Conservation (phyloP, 1,140 invertebrate species). For the Drosophila watanabei region DNA sequence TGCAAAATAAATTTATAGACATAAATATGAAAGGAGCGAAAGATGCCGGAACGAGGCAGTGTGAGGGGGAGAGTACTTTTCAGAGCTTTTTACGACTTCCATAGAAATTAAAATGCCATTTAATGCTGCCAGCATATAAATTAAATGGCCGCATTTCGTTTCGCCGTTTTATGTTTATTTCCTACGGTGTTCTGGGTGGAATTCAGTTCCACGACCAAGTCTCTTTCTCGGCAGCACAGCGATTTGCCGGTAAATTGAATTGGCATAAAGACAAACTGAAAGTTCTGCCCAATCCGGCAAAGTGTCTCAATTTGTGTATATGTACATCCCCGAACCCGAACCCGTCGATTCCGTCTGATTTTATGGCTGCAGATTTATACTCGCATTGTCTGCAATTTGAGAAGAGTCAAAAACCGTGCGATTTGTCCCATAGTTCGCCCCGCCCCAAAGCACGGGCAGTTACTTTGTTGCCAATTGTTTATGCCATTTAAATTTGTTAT, state of each 20-base stretch:
- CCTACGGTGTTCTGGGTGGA: constrained; percentile 12
- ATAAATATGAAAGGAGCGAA: constrained; percentile 49
- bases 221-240: background rate
- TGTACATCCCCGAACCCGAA: background rate
- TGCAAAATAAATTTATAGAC: constrained; percentile 63
- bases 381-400: constrained; percentile 20
- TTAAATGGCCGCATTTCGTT: constrained; percentile 53
- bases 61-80: constrained; percentile 12
- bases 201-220: background rate
- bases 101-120: constrained; percentile 67
- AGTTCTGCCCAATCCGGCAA: constrained; percentile 21
- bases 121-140: constrained; percentile 56
- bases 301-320: constrained; percentile 42
- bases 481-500: constrained; percentile 63
- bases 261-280: constrained; percentile 57
- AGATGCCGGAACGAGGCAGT: background rate
- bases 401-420: constrained; percentile 45
- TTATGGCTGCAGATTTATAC: constrained; percentile 43
- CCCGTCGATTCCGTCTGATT: constrained; percentile 19
- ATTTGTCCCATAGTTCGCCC: constrained; percentile 48
- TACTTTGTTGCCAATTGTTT: constrained; percentile 64
- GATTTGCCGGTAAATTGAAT: constrained; percentile 63
- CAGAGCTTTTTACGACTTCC: constrained; percentile 53
- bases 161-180: constrained; percentile 55
- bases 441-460: background rate